A percentile compares a stretch with the other conserved stretches of the same genome.
Evolutionary conservation across 2,797 vertebrate genomes (phyloP).

Genomic region (Aldrovandia affinis): DNA sequence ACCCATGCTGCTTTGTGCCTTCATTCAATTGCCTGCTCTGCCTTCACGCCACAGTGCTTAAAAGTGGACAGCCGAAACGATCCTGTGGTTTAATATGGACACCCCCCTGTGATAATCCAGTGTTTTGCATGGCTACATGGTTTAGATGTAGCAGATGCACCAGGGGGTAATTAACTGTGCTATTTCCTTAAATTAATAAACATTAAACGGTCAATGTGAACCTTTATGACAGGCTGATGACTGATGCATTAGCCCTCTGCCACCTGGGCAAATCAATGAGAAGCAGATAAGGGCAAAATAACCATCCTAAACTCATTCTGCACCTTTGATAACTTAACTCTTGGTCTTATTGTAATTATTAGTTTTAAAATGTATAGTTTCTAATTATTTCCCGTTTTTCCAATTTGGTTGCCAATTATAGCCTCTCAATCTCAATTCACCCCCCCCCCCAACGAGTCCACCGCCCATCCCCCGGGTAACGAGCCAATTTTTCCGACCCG

Average conservation of each 20-base stretch:
- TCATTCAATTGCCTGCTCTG: background rate
- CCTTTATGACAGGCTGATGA: background rate
- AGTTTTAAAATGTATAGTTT: too few species aligned
- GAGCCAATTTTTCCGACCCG: too few species aligned
- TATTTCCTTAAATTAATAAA: background rate
- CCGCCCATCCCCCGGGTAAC: too few species aligned
- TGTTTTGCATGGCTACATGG: background rate
- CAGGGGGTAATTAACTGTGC: conserved; percentile 1
- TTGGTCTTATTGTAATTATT: background rate
- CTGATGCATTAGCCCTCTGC: background rate
- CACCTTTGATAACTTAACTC: background rate
- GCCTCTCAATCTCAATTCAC: too few species aligned
- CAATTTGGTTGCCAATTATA: too few species aligned
- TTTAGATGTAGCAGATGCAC: background rate
- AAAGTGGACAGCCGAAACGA: background rate
- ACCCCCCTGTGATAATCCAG: background rate
- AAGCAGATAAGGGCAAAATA: background rate
- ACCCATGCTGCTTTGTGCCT: too few species aligned
- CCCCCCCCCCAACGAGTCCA: too few species aligned
- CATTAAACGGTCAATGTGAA: background rate
- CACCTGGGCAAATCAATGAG: background rate
- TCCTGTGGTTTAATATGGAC: background rate
- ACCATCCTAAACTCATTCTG: background rate
- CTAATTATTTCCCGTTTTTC: too few species aligned
- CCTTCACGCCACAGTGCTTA: background rate